Base-by-base conservation (phyloP, 2,113 vertebrate genomes). In the Leiothrix lutea region DNA sequence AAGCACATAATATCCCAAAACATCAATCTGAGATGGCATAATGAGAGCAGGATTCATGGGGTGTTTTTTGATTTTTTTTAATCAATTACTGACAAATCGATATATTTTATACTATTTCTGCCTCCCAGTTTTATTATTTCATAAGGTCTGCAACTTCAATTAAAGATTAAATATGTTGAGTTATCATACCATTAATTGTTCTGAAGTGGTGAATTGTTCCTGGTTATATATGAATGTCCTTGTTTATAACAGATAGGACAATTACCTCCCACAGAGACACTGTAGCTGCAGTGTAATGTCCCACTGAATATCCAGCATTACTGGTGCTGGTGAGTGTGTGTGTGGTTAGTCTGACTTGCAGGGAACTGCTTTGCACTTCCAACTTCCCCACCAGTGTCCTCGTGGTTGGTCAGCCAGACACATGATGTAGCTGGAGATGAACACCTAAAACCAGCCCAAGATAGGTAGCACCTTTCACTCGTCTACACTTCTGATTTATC, bases 51-150 rank as follows among this genome's bases (percentile, higher is more conserved):
- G 45, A 95, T 95, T 86, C 83, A 84, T 86, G 71, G 21, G 22
- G 42, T 42, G 33, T 1, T 51, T 78, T 50, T 67, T 25, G 12
- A 21, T 28, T 82, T 85, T 56, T 60, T 69, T 71, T 54, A 93
- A 94, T 95, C 94, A 94, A 82, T 97, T 96, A 95, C 88, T 85
- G 62, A 64, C 71, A 90, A 97, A 97, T 97, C 96, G 33, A 97
- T 97, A 93, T 31, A 73, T 92, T 88, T 95, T 57, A 80, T 92
- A 54, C 42, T 80, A 80, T 85, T 95, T 94, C 85, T 94, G 45
- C 66, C 66, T 94, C 78, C 45, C 31, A 86, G 57, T 69, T 94
- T 78, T 66, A 86, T 84, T 93, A 78, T 80, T 94, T 89, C 22
- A 58, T 75, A 62, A 90, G 31, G 11, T 57, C 65, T 91, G 53